These are phyloP conservation scores for Pomacea canaliculata DNA, from an alignment of 2,888 invertebrate genomes.

Conservation along the genomic window DNA sequence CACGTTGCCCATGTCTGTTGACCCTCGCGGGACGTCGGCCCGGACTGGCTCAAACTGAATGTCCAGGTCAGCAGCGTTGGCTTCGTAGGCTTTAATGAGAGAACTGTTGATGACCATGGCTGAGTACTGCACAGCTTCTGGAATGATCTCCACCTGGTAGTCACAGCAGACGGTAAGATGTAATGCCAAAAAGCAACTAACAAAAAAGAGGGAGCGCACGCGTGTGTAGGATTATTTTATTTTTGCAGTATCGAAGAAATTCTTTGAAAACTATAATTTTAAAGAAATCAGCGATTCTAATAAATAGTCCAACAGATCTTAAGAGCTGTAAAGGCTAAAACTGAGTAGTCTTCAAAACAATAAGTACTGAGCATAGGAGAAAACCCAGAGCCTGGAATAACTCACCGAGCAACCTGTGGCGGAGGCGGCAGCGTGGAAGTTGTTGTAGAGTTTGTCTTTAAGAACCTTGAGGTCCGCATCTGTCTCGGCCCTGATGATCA, in stretches of 20 bases:
- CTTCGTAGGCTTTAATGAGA: slow-evolving; percentile 25
- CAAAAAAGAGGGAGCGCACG: too few relatives aligned
- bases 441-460: slow-evolving; percentile 40
- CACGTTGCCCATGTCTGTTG: slow-evolving; percentile 63
- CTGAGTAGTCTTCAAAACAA: too few relatives aligned
- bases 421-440: slow-evolving; percentile 54
- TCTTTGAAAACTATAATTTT: too few relatives aligned
- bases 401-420: slow-evolving; percentile 45
- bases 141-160: slow-evolving; percentile 3
- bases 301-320: too few relatives aligned
- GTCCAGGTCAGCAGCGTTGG: slow-evolving; percentile 25
- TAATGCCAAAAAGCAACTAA: too few relatives aligned
- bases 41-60: background rate
- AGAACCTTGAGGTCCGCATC: slow-evolving; percentile 41
- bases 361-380: too few relatives aligned
- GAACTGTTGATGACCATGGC: slow-evolving; percentile 31
- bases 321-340: too few relatives aligned
- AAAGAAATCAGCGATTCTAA: too few relatives aligned
- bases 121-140: slow-evolving; percentile 12
- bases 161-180: too few relatives aligned
- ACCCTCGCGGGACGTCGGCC: slow-evolving; percentile 34
- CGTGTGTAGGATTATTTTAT: too few relatives aligned
- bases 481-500: slow-evolving; percentile 48
- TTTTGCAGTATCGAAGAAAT: too few relatives aligned
- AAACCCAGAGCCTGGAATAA: background rate